Evolutionary conservation across 2,797 vertebrate species (phyloP).

Genomic region (Xerus rutilus): DNA sequence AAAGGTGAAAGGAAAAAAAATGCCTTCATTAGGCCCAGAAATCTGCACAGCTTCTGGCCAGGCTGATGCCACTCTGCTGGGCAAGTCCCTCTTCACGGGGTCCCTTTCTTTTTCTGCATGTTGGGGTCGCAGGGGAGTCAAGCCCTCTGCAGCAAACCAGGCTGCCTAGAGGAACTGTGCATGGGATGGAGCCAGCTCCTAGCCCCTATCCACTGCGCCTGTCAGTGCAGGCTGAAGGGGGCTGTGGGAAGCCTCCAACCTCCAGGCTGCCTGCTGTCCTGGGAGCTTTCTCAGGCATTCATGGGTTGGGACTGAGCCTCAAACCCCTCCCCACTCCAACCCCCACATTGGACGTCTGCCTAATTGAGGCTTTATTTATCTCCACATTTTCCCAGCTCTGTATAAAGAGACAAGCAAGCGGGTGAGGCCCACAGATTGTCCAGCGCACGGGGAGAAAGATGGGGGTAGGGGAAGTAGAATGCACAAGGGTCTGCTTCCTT

Average conservation of each 20-base stretch:
- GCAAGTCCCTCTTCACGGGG: background rate
- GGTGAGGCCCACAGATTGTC: slow-evolving; percentile 27
- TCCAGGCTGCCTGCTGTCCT: slow-evolving; percentile 62
- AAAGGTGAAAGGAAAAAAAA: background rate
- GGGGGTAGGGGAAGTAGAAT: background rate
- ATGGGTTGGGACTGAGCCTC: slow-evolving; percentile 80
- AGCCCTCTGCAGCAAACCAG: background rate
- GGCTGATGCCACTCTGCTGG: background rate
- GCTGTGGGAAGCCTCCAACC: slow-evolving; percentile 86
- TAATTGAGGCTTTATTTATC: slow-evolving; percentile 88
- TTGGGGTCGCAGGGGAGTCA: background rate
- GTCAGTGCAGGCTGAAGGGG: slow-evolving; percentile 66
- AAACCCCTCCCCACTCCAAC: slow-evolving; percentile 33
- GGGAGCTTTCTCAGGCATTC: slow-evolving; percentile 88
- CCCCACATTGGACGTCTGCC: slow-evolving; percentile 82
- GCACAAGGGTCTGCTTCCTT: background rate
- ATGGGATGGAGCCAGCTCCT: slow-evolving; percentile 56
- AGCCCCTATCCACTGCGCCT: slow-evolving; percentile 39
- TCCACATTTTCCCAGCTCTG: slow-evolving; percentile 86
- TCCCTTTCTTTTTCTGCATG: background rate
- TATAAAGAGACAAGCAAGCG: slow-evolving; percentile 64
- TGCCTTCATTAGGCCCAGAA: slow-evolving; percentile 66
- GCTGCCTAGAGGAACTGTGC: background rate
- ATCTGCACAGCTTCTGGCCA: background rate
- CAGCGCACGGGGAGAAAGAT: background rate